Conservation (phyloP, 2,888 invertebrate species). For the Drosophila nr. fundita region DNA sequence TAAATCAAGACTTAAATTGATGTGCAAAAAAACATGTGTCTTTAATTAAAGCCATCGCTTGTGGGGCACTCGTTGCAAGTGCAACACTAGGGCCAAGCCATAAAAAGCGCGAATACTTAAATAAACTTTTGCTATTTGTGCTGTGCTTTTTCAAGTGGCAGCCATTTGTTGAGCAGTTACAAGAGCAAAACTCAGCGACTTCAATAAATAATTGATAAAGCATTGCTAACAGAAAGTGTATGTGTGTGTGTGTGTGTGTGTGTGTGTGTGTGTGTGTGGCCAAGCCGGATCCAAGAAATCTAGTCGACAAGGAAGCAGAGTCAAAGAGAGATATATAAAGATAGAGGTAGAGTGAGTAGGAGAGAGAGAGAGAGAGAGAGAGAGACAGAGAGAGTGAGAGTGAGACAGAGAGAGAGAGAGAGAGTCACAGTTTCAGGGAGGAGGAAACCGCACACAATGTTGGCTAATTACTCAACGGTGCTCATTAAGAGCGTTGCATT, state of each 20-base stretch:
- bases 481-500: constrained; percentile 79
- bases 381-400: too few species aligned
- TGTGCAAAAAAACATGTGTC: background rate
- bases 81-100: constrained; percentile 14
- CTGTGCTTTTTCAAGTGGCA: constrained; percentile 23
- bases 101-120: constrained; percentile 21
- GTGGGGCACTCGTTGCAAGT: constrained; percentile 32
- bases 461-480: constrained; percentile 78
- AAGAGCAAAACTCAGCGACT: constrained; percentile 45
- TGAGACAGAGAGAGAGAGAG: background rate
- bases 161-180: constrained; percentile 15
- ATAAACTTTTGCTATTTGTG: constrained; percentile 48
- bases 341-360: too few species aligned
- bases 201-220: constrained; percentile 80
- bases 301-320: constrained; percentile 1
- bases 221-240: constrained; percentile 50
- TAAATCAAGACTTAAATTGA: constrained; percentile 1
- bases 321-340: background rate
- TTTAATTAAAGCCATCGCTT: constrained; percentile 62
- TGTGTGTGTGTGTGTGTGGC: constrained; percentile 21
- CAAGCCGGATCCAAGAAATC: constrained; percentile 29
- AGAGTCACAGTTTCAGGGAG: background rate
- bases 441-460: constrained; percentile 70
- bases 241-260: constrained; percentile 22
- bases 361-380: background rate